Conservation (phyloP, 2,113 vertebrate species). For the Argyrosomus japonicus region DNA sequence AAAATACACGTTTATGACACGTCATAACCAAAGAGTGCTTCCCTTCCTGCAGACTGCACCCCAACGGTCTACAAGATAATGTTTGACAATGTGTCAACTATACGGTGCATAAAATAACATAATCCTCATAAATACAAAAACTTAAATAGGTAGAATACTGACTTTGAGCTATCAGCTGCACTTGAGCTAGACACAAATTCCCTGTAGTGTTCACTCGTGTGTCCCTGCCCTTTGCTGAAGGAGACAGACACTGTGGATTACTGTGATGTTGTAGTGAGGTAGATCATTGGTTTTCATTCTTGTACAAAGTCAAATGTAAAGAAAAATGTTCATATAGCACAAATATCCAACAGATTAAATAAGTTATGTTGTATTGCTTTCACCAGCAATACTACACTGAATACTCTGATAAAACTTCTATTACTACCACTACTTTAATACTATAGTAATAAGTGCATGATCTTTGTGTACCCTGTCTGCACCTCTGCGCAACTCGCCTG, state of each 20-base stretch:
- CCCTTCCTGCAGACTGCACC: conserved; percentile 49
- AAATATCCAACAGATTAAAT: conserved; percentile 58
- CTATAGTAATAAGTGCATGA: conserved; percentile 56
- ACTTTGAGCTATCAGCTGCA: conserved; percentile 51
- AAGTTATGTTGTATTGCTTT: conserved; percentile 56
- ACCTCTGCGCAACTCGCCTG: background rate
- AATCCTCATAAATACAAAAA: conserved; percentile 69
- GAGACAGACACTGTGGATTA: conserved; percentile 33
- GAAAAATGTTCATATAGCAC: conserved; percentile 34
- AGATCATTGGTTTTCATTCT: conserved; percentile 64
- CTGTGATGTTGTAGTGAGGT: conserved; percentile 68
- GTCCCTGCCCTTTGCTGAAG: conserved; percentile 11
- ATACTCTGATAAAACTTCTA: background rate
- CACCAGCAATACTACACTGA: conserved; percentile 23
- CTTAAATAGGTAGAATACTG: conserved; percentile 62
- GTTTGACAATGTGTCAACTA: conserved; percentile 11
- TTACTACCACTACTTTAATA: conserved; percentile 16
- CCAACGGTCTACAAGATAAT: conserved; percentile 2
- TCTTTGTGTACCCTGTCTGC: conserved; percentile 51
- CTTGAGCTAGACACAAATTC: conserved; percentile 35
- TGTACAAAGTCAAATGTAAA: conserved; percentile 41
- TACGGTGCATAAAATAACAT: conserved; percentile 21
- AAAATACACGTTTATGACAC: conserved; percentile 48
- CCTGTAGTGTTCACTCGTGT: conserved; percentile 33
- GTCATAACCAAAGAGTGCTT: conserved; percentile 40